Percentiles rank a stretch among this genome's conserved stretches.
phyloP scores from a whole-genome alignment of 2,888 invertebrate species.

The Polyommatus iphigenia region DNA sequence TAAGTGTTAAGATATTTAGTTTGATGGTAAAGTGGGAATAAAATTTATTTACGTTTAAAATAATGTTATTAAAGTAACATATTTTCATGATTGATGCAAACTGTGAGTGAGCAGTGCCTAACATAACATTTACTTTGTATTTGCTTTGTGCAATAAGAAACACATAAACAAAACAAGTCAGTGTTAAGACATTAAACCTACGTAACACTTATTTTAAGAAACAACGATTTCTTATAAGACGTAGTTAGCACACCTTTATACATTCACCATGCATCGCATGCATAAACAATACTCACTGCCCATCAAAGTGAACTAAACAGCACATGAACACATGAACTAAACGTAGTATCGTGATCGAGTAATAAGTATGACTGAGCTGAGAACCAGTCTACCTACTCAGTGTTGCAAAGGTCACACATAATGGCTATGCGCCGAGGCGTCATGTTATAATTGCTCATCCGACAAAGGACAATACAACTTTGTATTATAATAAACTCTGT shows the following conservation, averaged over 20 bases:
- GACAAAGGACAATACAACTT: constrained; percentile 21
- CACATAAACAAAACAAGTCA: too few relatives aligned
- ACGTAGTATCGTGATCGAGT: background rate
- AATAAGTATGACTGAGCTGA: constrained; percentile 4
- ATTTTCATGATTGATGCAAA: background rate
- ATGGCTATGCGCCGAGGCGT: constrained; percentile 25
- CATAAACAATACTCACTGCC: constrained; percentile 32
- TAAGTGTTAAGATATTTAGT: background rate
- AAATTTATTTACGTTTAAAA: background rate
- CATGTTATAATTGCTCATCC: constrained; percentile 10
- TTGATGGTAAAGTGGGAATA: background rate
- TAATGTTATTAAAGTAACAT: background rate
- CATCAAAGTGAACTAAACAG: constrained; percentile 28
- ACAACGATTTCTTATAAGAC: background rate
- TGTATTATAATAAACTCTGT: background rate
- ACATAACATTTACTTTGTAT: background rate
- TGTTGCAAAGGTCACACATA: constrained; percentile 19
- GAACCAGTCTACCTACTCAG: constrained; percentile 22
- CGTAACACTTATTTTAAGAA: background rate
- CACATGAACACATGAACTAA: constrained; percentile 7
- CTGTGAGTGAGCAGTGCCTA: background rate
- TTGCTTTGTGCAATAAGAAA: background rate
- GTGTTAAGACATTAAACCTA: background rate
- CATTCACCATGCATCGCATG: constrained; percentile 20
- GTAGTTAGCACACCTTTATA: background rate